phyloP scores from a whole-genome alignment of 1,140 invertebrate species.

The Camponotus floridanus region DNA sequence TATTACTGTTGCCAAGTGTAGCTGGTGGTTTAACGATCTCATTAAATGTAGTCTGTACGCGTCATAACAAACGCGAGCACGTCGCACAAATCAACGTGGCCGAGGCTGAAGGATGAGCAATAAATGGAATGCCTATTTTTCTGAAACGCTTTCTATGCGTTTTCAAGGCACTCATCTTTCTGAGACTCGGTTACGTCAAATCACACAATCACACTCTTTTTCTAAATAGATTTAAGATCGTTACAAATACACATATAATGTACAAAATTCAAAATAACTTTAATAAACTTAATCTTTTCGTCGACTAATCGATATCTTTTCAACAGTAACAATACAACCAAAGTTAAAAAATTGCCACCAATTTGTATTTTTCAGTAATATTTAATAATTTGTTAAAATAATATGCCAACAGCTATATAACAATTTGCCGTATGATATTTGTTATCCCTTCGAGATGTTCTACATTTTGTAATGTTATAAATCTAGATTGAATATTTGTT shows the following conservation, averaged over 20 bases:
- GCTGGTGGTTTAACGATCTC: conserved; percentile 61
- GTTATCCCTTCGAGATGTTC: too few relatives aligned
- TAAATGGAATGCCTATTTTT: conserved; percentile 38
- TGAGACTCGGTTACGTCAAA: conserved; percentile 61
- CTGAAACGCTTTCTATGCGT: not conserved
- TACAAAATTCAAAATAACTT: conserved; percentile 72
- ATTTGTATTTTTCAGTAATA: not conserved
- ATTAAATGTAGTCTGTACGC: conserved; percentile 38
- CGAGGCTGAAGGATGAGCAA: conserved; percentile 8
- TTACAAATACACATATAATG: conserved; percentile 49
- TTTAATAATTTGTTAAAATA: not conserved
- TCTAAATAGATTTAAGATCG: conserved; percentile 67
- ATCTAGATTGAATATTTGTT: too few relatives aligned
- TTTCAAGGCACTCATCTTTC: conserved; percentile 19
- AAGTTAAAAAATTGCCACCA: not conserved
- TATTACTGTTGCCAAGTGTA: conserved; percentile 47
- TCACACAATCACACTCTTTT: conserved; percentile 56
- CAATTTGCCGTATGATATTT: too few relatives aligned
- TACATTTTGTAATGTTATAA: too few relatives aligned
- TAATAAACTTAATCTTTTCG: conserved; percentile 71
- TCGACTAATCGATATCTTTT: conserved; percentile 18
- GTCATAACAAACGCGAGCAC: conserved; percentile 43
- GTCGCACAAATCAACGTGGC: conserved; percentile 67
- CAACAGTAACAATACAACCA: too few relatives aligned
- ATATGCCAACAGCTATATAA: too few relatives aligned